phyloP scores from a whole-genome alignment of 2,888 invertebrate species.

The Caenorhabditis sp. region DNA sequence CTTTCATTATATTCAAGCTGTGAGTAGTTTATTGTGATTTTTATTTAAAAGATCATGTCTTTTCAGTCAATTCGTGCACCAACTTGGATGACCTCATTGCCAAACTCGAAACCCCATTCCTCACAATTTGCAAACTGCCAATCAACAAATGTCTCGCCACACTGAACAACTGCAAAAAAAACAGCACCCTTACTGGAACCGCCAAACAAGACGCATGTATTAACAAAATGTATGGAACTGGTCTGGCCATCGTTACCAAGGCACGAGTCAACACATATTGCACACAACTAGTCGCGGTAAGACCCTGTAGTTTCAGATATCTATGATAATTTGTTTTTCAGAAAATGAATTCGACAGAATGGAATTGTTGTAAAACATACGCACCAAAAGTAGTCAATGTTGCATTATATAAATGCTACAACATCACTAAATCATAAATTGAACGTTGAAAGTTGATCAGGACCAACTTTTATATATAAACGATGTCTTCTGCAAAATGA shows the following conservation, averaged over 20 bases:
- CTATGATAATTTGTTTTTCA: constrained; percentile 8
- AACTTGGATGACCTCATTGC: constrained; percentile 25
- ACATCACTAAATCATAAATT: neutral
- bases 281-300: constrained; percentile 7
- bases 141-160: constrained; percentile 3
- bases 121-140: constrained; percentile 6
- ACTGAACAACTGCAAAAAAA: constrained; percentile 25
- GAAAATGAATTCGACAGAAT: constrained; percentile 32
- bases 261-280: constrained; percentile 33
- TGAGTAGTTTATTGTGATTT: constrained; percentile 2
- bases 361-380: constrained; percentile 25
- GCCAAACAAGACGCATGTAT: constrained; percentile 37
- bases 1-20: constrained; percentile 28
- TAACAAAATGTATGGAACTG: constrained; percentile 30
- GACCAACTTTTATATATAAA: neutral
- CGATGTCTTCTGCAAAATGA: neutral
- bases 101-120: constrained; percentile 15
- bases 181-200: constrained; percentile 24
- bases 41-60: neutral
- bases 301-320: neutral
- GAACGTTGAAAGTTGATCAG: neutral
- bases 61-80: constrained; percentile 37
- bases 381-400: constrained; percentile 27
- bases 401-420: constrained; percentile 16
- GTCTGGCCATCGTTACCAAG: constrained; percentile 34